These are phyloP conservation scores for Saccostrea echinata DNA, from an alignment of 1,140 invertebrate genomes.

Conservation along the genomic window DNA sequence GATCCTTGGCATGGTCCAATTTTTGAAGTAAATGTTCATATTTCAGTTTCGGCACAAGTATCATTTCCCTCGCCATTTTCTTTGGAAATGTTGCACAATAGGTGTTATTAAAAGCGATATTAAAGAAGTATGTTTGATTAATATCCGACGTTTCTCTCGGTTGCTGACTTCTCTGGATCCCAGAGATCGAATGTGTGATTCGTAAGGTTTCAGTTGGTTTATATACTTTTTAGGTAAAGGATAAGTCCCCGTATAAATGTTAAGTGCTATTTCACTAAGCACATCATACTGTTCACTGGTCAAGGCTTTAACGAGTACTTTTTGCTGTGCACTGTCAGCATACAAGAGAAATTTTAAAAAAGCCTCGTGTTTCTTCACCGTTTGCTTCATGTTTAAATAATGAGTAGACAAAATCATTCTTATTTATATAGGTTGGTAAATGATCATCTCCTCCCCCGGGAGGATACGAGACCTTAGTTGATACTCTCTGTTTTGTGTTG, in stretches of 20 bases:
- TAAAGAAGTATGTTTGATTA: constrained; percentile 2
- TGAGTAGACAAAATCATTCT: background rate
- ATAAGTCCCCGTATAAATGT: constrained; percentile 33
- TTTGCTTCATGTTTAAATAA: constrained; percentile 9
- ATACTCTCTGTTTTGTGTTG: constrained; percentile 38
- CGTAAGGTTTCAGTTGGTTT: constrained; percentile 41
- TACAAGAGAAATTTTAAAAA: constrained; percentile 2
- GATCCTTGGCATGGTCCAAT: constrained; percentile 9
- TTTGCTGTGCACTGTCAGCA: constrained; percentile 2
- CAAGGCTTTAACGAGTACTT: constrained; percentile 8
- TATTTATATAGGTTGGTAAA: constrained; percentile 41
- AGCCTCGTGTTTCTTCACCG: constrained; percentile 2
- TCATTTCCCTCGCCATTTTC: constrained; percentile 41
- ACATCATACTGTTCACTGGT: constrained; percentile 23
- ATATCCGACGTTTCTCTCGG: constrained; percentile 26
- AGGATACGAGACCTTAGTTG: constrained; percentile 19
- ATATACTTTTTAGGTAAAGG: constrained; percentile 5
- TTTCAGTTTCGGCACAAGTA: constrained; percentile 39
- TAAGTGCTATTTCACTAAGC: constrained; percentile 39
- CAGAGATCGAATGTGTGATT: constrained; percentile 32
- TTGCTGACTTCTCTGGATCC: constrained; percentile 33
- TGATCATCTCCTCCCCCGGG: constrained; percentile 40
- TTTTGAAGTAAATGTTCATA: constrained; percentile 16
- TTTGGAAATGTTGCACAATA: constrained; percentile 20
- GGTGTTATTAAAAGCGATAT: constrained; percentile 25